These are phyloP conservation scores for Cydia splendana DNA, from an alignment of 1,140 invertebrate species.

Conservation along the genomic window DNA sequence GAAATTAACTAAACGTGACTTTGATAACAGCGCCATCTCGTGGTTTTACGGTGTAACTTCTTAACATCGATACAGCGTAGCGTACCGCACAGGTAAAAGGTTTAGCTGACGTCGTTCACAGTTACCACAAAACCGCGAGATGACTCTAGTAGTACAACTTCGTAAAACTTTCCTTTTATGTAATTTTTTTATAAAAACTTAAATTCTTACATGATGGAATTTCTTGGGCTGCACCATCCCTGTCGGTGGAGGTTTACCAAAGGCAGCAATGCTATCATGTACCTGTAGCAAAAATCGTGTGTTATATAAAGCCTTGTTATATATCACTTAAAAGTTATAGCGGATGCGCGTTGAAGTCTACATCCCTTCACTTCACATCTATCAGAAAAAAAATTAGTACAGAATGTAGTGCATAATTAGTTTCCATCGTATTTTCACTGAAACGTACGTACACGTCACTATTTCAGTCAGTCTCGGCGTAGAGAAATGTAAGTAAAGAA, in stretches of 20 bases:
- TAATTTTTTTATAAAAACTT: not conserved
- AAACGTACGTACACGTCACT: too few species aligned
- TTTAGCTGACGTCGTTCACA: not conserved
- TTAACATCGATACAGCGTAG: not conserved
- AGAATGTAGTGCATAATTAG: too few species aligned
- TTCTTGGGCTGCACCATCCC: constrained; percentile 7
- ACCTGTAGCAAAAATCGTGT: not conserved
- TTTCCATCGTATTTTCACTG: too few species aligned
- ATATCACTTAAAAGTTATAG: too few species aligned
- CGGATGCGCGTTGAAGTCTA: too few species aligned
- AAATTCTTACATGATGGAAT: not conserved
- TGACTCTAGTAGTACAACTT: not conserved
- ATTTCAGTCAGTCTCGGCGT: too few species aligned
- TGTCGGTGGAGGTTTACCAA: not conserved
- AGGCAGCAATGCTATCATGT: not conserved
- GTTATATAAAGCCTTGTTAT: too few species aligned
- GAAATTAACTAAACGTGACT: not conserved
- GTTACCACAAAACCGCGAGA: not conserved
- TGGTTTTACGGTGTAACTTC: not conserved
- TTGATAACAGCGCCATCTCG: not conserved
- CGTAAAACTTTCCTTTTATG: too few species aligned
- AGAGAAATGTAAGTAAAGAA: too few species aligned
- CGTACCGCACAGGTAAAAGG: not conserved
- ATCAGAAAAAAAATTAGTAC: too few species aligned
- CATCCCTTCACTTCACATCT: too few species aligned